phyloP scores from a whole-genome alignment of 2,888 invertebrate genomes.

The Stomorhina lunata region DNA sequence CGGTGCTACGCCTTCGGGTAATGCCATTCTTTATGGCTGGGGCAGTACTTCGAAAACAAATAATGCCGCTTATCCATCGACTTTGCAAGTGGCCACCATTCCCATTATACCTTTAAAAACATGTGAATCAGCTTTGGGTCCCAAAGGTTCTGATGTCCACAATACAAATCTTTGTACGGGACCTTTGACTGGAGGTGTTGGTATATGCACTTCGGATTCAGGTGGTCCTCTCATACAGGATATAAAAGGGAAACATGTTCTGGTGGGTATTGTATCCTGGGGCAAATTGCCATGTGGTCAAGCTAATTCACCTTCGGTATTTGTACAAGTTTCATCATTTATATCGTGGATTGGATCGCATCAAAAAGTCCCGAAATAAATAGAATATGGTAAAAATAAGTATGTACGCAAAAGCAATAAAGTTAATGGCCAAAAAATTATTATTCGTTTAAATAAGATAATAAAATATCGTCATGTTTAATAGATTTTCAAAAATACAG shows the following conservation, averaged over 20 bases:
- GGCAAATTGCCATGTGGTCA: constrained; percentile 80
- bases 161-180: constrained; percentile 76
- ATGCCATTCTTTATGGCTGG: constrained; percentile 76
- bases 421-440: too few relatives aligned
- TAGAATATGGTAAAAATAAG: background rate
- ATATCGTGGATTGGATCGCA: constrained; percentile 76
- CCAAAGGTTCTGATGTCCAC: constrained; percentile 71
- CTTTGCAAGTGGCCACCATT: constrained; percentile 74
- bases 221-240: constrained; percentile 76
- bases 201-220: constrained; percentile 77
- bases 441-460: too few relatives aligned
- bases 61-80: constrained; percentile 66
- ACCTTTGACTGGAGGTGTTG: constrained; percentile 73
- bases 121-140: constrained; percentile 72
- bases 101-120: constrained; percentile 70
- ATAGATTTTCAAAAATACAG: too few relatives aligned
- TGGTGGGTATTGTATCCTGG: constrained; percentile 81
- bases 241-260: constrained; percentile 65
- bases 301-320: constrained; percentile 79
- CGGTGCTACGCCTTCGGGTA: constrained; percentile 70
- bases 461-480: too few relatives aligned
- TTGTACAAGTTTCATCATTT: constrained; percentile 80
- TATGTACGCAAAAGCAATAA: too few relatives aligned
- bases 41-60: constrained; percentile 74
- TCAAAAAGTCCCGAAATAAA: constrained; percentile 61